Base-by-base conservation (phyloP, 2,113 vertebrate genomes). In the Vicugna pacos region DNA sequence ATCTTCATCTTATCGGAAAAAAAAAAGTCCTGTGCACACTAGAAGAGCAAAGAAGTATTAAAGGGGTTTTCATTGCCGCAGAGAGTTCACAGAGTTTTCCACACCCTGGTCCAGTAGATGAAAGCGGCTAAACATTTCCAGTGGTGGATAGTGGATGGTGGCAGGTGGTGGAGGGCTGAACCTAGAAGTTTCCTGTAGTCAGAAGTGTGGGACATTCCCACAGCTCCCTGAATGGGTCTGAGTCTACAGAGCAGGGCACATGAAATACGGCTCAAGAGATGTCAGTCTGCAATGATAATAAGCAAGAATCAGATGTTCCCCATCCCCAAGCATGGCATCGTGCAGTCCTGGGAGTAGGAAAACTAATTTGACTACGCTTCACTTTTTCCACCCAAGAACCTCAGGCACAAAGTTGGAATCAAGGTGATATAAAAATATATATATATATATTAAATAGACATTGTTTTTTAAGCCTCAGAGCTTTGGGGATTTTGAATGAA, bases 301-400 rank as follows among this genome's bases (percentile, higher is more conserved):
- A 54, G 4, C 42, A 76, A 58, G 16, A 95, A 46, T 15, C 28
- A 72, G 28, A 67, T 17, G 13, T 2, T 64, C 6, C 3, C 20
- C 4, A 4, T 10, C 0, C 10, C 8, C 9, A 38, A 60, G 24
- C 69, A 70, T 56, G n/a, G 20, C 5, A 46, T 20, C 38, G 28
- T 13, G 30, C 35, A 48, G 38, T 5, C 5, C 6, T 64, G 9
- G 15, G 5, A 1, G 1, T 32, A 56, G 10, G 35, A 5, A 58
- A 48, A 70, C 24, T 52, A 38, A 62, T 64, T 58, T 38, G 52
- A 58, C 15, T 35, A 3, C 0, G 50, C 19, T 80, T 94, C 95
- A 3, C 2, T 77, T 83, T 76, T 91, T 30, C 26, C 3, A 48
- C 5, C 5, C n/a, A 58, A 50, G 24, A 91, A 58, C 38, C 38